phyloP scores from a whole-genome alignment of 2,113 vertebrate genomes.

The Chaetorhynchus papuensis region DNA sequence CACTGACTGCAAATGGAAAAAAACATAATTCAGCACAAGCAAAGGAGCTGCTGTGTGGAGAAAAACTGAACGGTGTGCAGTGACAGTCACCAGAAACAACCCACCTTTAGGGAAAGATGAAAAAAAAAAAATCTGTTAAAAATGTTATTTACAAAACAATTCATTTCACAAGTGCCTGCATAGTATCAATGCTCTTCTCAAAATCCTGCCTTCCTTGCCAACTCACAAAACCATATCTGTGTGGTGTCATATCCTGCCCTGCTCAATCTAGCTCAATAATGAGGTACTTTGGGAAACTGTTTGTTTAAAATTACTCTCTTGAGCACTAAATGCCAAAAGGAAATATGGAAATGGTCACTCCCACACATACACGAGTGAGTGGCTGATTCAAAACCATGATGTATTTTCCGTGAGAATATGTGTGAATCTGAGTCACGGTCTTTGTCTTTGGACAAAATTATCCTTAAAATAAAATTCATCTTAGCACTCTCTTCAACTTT shows the following conservation, averaged over 20 bases:
- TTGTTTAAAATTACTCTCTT: neutral
- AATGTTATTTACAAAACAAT: neutral
- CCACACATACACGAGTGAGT: neutral
- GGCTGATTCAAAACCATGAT: neutral
- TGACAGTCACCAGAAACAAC: neutral
- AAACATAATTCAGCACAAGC: neutral
- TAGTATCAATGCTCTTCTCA: neutral
- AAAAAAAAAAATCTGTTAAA: neutral
- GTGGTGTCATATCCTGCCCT: neutral
- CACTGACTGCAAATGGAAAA: neutral
- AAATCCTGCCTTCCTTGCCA: neutral
- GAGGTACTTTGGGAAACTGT: neutral
- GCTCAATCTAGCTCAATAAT: neutral
- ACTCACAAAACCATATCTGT: neutral
- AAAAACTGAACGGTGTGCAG: neutral
- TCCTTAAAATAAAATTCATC: neutral
- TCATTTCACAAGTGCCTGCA: neutral
- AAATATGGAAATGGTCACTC: constrained; percentile 35
- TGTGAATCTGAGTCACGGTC: neutral
- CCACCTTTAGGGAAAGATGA: neutral
- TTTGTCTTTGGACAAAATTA: neutral
- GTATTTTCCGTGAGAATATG: neutral
- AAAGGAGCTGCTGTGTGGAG: neutral
- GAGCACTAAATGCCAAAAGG: constrained; percentile 29
- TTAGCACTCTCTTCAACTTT: neutral